phyloP scores from a whole-genome alignment of 2,888 invertebrate genomes.

The Halocaridina rubra region DNA sequence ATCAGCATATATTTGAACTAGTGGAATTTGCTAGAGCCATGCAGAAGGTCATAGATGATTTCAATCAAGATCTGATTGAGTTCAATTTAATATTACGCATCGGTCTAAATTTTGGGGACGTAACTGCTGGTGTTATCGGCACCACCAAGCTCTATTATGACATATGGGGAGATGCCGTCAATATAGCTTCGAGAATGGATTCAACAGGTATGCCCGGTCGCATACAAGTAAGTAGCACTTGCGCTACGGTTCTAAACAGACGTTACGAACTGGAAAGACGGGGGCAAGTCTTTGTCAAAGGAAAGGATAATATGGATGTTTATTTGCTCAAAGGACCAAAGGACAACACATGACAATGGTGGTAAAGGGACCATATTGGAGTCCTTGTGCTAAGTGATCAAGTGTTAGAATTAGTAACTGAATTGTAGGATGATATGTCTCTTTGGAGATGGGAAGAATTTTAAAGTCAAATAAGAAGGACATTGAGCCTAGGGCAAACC shows the following conservation, averaged over 20 bases:
- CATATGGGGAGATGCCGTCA: constrained; percentile 99
- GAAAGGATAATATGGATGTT: constrained; percentile 95
- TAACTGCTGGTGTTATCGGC: constrained; percentile 95
- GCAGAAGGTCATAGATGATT: constrained; percentile 87
- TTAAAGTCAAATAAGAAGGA: too few relatives aligned
- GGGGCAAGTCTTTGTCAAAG: constrained; percentile 94
- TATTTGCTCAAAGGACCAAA: constrained; percentile 73
- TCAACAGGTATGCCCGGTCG: constrained; percentile 90
- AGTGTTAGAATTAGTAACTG: too few relatives aligned
- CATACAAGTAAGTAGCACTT: constrained; percentile 85
- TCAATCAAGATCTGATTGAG: constrained; percentile 89
- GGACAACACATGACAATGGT: constrained; percentile 52
- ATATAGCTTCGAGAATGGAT: constrained; percentile 97
- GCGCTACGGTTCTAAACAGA: constrained; percentile 77
- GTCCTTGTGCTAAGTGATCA: too few relatives aligned
- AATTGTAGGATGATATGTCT: too few relatives aligned
- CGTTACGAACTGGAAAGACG: constrained; percentile 90
- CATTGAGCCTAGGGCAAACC: too few relatives aligned
- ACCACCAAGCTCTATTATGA: constrained; percentile 96
- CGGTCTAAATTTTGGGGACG: constrained; percentile 93
- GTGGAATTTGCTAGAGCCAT: constrained; percentile 94
- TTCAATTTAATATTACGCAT: constrained; percentile 88
- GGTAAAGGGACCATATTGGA: too few relatives aligned
- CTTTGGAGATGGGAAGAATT: too few relatives aligned
- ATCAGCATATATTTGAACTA: constrained; percentile 85